Evolutionary conservation across 2,113 vertebrate genomes (phyloP).

Genomic region (Clupea harengus): DNA sequence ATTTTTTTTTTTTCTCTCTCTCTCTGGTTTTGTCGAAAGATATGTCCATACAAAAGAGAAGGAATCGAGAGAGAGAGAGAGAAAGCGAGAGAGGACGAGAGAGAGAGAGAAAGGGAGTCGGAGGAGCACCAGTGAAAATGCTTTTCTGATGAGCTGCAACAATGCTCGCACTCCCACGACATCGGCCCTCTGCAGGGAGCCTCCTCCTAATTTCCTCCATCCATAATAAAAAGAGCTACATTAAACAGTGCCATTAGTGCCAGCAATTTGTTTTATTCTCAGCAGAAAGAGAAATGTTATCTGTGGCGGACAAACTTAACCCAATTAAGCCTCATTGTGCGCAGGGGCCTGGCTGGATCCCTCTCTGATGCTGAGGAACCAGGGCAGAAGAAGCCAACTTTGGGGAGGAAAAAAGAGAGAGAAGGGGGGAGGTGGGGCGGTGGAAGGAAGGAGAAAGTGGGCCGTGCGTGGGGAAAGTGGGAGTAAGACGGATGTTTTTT

Average conservation of each 20-base stretch:
- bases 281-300: constrained; percentile 80
- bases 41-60: constrained; percentile 18
- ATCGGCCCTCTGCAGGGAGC: constrained; percentile 67
- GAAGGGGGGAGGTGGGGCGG: constrained; percentile 3
- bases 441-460: constrained; percentile 32
- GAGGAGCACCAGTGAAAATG: constrained; percentile 54
- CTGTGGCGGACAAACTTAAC: constrained; percentile 82
- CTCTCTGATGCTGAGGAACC: constrained; percentile 54
- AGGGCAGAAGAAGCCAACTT: constrained; percentile 58
- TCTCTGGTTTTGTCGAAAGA: neutral
- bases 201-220: constrained; percentile 75
- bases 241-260: constrained; percentile 78
- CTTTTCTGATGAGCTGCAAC: constrained; percentile 64
- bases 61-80: neutral
- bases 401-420: constrained; percentile 31
- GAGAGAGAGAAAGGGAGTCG: constrained; percentile 54
- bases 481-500: constrained; percentile 47
- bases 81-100: constrained; percentile 19
- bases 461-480: constrained; percentile 28
- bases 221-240: constrained; percentile 73
- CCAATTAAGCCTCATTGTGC: constrained; percentile 78
- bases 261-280: constrained; percentile 72
- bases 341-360: constrained; percentile 67
- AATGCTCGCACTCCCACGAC: constrained; percentile 66
- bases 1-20: neutral